Evolutionary conservation across 2,113 vertebrate genomes (phyloP).

Genomic region (Xiphophorus maculatus): DNA sequence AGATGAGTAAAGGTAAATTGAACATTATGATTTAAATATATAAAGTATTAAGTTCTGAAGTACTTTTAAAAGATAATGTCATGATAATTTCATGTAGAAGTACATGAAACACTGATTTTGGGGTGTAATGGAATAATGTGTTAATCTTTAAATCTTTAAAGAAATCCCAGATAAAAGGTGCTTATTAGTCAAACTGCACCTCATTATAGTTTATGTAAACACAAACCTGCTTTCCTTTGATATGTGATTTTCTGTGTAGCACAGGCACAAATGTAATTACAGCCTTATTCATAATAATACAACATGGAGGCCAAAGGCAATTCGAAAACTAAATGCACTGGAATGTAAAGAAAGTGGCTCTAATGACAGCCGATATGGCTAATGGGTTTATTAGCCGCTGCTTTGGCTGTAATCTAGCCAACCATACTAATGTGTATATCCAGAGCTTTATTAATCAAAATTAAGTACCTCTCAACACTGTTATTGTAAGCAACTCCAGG

Average conservation of each 20-base stretch:
- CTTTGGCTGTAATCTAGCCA: slow-evolving; percentile 27
- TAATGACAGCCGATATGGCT: slow-evolving; percentile 37
- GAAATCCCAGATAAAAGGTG: not conserved
- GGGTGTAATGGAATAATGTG: not conserved
- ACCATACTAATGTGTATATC: slow-evolving; percentile 16
- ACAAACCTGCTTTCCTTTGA: not conserved
- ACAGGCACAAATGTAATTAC: slow-evolving; percentile 5
- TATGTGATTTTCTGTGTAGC: not conserved
- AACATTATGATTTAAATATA: not conserved
- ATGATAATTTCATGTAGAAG: not conserved
- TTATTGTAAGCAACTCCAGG: not conserved
- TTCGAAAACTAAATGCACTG: slow-evolving; percentile 41
- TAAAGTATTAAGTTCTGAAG: not conserved
- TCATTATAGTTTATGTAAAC: not conserved
- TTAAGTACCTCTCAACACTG: not conserved
- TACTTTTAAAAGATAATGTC: not conserved
- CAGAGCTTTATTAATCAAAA: slow-evolving; percentile 5
- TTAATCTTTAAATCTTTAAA: not conserved
- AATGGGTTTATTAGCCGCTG: slow-evolving; percentile 39
- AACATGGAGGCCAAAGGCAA: slow-evolving; percentile 24
- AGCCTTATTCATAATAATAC: slow-evolving; percentile 24
- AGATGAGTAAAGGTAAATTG: not conserved
- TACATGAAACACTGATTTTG: not conserved
- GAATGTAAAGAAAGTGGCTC: slow-evolving; percentile 33
- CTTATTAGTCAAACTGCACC: not conserved